phyloP scores from a whole-genome alignment of 2,797 vertebrate species.

The Takifugu ocellatus region DNA sequence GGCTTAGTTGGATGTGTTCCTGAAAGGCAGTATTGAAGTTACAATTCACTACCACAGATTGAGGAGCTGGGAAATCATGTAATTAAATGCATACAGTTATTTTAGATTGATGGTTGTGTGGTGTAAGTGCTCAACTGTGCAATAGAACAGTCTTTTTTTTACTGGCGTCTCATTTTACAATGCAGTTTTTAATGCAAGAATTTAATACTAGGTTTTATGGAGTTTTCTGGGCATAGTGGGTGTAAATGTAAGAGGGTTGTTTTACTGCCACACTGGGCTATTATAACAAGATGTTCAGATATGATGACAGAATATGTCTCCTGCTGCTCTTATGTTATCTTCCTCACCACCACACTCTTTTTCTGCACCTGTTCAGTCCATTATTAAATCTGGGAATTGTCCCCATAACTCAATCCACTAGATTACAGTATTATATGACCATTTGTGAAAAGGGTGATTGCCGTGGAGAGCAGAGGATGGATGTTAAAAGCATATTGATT shows the following conservation, averaged over 20 bases:
- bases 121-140: constrained; percentile 85
- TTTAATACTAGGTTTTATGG: constrained; percentile 21
- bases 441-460: constrained; percentile 74
- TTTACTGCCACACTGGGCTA: constrained; percentile 71
- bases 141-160: constrained; percentile 70
- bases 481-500: constrained; percentile 85
- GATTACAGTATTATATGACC: constrained; percentile 75
- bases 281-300: constrained; percentile 76
- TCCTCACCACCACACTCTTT: constrained; percentile 33
- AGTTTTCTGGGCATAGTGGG: constrained; percentile 23
- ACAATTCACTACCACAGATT: constrained; percentile 82
- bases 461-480: constrained; percentile 70
- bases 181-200: constrained; percentile 25
- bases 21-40: constrained; percentile 90
- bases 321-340: constrained; percentile 62
- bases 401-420: constrained; percentile 74
- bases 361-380: constrained; percentile 70
- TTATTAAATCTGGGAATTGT: constrained; percentile 83
- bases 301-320: constrained; percentile 74
- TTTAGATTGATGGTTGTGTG: constrained; percentile 92
- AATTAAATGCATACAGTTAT: constrained; percentile 97
- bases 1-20: constrained; percentile 81
- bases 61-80: constrained; percentile 89
- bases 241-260: constrained; percentile 52
- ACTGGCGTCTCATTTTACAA: not conserved